phyloP scores from a whole-genome alignment of 2,797 vertebrate genomes.

The Orestias chungarensis region DNA sequence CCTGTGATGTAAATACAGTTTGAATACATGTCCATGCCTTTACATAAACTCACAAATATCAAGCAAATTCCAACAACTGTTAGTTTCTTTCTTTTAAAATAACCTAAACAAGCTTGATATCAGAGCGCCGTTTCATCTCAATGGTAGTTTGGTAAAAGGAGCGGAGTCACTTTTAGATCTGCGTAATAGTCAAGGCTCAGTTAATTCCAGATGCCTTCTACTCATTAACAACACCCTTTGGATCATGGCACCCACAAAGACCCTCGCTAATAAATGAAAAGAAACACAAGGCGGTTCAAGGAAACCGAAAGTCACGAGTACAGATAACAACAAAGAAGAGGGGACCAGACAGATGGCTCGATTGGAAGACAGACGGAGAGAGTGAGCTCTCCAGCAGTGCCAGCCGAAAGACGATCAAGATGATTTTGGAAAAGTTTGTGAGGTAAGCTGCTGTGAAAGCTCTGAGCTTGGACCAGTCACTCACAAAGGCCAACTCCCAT shows the following conservation, averaged over 20 bases:
- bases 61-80: background rate
- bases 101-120: background rate
- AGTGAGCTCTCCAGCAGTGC: constrained; percentile 54
- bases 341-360: constrained; percentile 34
- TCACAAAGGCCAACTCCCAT: constrained; percentile 58
- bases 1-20: no score
- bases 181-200: constrained; percentile 47
- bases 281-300: constrained; percentile 62
- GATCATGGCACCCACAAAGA: constrained; percentile 48
- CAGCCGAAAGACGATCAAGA: constrained; percentile 67
- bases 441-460: constrained; percentile 72
- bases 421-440: constrained; percentile 74
- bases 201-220: constrained; percentile 57
- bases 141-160: constrained; percentile 20
- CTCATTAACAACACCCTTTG: constrained; percentile 45
- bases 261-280: constrained; percentile 50
- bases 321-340: constrained; percentile 55
- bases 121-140: background rate
- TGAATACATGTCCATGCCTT: background rate
- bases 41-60: background rate
- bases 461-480: constrained; percentile 67
- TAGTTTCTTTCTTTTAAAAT: background rate
- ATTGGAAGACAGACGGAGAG: constrained; percentile 17
- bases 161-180: constrained; percentile 16
- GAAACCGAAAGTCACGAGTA: constrained; percentile 55